Conservation (phyloP, 2,113 vertebrate genomes). For the Hylia prasina region DNA sequence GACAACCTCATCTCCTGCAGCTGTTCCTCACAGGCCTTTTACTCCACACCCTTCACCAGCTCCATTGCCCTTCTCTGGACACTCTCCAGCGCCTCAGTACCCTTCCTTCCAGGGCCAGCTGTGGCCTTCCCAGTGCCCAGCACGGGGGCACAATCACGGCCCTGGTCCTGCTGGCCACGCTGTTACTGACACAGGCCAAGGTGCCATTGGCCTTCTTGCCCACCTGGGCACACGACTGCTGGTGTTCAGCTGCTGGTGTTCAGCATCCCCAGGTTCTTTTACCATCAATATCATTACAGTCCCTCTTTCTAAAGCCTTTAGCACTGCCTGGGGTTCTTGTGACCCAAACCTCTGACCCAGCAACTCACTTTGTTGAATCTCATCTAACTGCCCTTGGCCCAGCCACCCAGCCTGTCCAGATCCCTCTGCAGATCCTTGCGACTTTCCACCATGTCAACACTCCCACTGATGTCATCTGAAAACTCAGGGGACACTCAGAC, state of each 20-base stretch:
- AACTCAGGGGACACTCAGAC: fast-evolving
- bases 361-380: neutral
- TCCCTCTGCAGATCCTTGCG: neutral
- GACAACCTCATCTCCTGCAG: neutral
- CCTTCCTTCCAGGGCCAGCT: neutral
- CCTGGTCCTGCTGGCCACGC: neutral
- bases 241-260: neutral
- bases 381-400: neutral
- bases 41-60: neutral
- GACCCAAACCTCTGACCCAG: neutral
- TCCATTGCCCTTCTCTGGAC: neutral
- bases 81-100: fast-evolving
- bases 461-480: neutral
- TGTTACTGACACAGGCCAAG: too few species aligned
- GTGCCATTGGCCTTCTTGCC: neutral
- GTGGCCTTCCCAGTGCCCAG: fast-evolving
- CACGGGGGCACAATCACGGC: fast-evolving
- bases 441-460: neutral
- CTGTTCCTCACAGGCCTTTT: neutral
- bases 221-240: neutral
- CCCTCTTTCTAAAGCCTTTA: neutral
- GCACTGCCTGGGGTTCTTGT: neutral
- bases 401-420: neutral
- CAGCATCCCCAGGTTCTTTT: neutral
- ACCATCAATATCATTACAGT: neutral